Conservation (phyloP, 2,113 vertebrate genomes). For the Xenopus borealis region DNA sequence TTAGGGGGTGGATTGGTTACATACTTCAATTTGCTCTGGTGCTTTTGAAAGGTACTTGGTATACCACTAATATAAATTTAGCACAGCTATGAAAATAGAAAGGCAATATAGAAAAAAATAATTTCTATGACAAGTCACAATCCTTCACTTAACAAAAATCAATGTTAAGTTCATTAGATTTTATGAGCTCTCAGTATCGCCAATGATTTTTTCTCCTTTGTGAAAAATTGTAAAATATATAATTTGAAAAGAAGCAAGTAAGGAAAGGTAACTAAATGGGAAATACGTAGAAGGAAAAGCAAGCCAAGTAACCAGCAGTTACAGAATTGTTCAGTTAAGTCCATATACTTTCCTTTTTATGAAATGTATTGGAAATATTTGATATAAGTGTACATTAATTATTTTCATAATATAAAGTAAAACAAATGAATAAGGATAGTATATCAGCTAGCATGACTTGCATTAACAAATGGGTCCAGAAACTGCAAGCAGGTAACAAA, state of each 20-base stretch:
- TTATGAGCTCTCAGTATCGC: slow-evolving; percentile 51
- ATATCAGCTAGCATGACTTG: too few species aligned
- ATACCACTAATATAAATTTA: slow-evolving; percentile 46
- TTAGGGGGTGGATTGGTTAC: slow-evolving; percentile 38
- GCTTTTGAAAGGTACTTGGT: slow-evolving; percentile 40
- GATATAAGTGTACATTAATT: too few species aligned
- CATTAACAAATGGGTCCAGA: too few species aligned
- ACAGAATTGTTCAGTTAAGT: too few species aligned
- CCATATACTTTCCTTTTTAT: too few species aligned
- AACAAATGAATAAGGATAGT: too few species aligned
- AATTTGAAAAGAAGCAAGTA: slow-evolving; percentile 7
- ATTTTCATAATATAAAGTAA: too few species aligned
- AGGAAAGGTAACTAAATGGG: neutral
- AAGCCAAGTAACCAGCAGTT: too few species aligned
- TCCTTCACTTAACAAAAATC: slow-evolving; percentile 44
- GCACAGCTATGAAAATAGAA: slow-evolving; percentile 48
- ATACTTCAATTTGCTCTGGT: slow-evolving; percentile 41
- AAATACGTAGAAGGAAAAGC: neutral
- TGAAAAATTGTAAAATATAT: slow-evolving; percentile 33
- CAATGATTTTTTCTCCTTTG: slow-evolving; percentile 21
- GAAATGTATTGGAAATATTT: too few species aligned
- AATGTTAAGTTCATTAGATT: slow-evolving; percentile 46
- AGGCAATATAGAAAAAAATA: slow-evolving; percentile 25
- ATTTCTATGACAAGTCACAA: slow-evolving; percentile 38
- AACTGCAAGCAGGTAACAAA: too few species aligned